Conservation (phyloP, 1,140 invertebrate genomes). For the Pogonomyrmex barbatus region DNA sequence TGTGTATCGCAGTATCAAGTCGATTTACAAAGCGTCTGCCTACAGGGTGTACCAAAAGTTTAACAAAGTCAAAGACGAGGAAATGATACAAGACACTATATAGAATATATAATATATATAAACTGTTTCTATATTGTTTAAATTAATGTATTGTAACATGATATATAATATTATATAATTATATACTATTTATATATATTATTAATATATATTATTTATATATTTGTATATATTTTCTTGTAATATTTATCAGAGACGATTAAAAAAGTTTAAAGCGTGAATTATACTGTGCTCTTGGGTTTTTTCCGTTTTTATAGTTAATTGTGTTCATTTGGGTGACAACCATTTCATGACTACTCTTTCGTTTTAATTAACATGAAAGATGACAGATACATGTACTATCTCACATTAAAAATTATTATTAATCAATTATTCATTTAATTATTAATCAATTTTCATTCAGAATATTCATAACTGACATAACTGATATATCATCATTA, state of each 20-base stretch:
- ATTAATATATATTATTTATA: neutral
- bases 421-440: no score
- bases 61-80: constrained; percentile 1
- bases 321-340: no score
- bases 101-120: neutral
- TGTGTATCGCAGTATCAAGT: constrained; percentile 32
- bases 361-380: no score
- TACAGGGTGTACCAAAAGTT: neutral
- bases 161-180: neutral
- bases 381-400: no score
- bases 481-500: no score
- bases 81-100: neutral
- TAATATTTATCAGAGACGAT: neutral
- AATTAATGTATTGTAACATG: neutral
- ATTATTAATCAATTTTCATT: no score
- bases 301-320: no score
- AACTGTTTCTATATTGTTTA: neutral
- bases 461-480: no score
- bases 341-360: no score
- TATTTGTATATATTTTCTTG: neutral
- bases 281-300: no score
- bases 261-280: neutral
- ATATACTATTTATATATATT: neutral
- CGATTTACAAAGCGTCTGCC: neutral
- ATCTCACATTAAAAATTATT: no score